Conservation (phyloP, 92 coral and sea anemone genomes). For the Micromussa lordhowensis region DNA sequence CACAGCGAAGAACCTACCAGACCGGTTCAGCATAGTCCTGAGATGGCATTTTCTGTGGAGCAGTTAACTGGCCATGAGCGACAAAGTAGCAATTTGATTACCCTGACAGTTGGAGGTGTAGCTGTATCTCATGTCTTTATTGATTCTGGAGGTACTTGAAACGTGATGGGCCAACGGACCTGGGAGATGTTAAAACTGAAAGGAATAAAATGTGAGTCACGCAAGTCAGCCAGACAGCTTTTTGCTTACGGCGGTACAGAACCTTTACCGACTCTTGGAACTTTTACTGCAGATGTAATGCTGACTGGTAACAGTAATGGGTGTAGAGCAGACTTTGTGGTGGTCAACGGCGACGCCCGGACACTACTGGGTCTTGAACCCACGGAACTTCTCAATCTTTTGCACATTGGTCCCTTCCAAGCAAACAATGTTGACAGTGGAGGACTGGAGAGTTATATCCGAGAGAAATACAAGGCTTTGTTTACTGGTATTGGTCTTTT, state of each 20-base stretch:
- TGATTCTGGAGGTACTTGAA: conserved; percentile 16
- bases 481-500: no score
- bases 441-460: no score
- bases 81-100: background rate
- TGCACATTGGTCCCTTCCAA: background rate
- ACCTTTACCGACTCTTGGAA: conserved; percentile 16
- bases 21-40: background rate
- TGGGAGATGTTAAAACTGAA: background rate
- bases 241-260: background rate
- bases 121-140: conserved; percentile 2
- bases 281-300: conserved; percentile 5
- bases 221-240: background rate
- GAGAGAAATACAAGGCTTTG: no score
- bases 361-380: no score
- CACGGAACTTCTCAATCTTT: no score
- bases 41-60: background rate
- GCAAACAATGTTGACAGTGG: background rate
- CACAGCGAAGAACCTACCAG: background rate
- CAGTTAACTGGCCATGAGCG: background rate
- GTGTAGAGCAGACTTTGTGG: background rate
- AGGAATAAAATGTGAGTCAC: conserved; percentile 13
- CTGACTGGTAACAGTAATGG: background rate
- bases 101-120: background rate
- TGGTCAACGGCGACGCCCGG: conserved; percentile 1
- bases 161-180: conserved; percentile 4